phyloP scores from a whole-genome alignment of 2,888 invertebrate species.

The Acrobasis repandana region DNA sequence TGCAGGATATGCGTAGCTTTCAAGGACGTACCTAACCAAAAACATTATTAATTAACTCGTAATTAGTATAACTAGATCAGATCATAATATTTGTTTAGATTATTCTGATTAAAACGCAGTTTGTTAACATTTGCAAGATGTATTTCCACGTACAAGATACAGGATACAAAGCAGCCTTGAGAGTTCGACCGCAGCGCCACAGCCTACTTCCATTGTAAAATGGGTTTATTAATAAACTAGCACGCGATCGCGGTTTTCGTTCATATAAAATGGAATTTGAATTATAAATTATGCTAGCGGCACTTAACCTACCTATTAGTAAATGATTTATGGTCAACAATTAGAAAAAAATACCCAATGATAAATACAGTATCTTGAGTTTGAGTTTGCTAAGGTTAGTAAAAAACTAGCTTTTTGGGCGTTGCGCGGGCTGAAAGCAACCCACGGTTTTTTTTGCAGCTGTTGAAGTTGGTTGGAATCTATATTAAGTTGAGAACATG shows the following conservation, averaged over 20 bases:
- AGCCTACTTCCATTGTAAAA: conserved; percentile 16
- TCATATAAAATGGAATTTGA: not conserved
- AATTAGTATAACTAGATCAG: not conserved
- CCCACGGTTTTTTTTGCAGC: no score
- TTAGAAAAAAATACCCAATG: no score
- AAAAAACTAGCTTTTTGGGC: no score
- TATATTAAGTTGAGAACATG: no score
- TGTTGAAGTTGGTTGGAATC: no score
- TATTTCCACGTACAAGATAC: conserved; percentile 17
- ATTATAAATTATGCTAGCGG: not conserved
- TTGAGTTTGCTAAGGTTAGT: no score
- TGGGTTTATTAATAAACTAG: not conserved
- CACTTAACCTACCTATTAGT: no score
- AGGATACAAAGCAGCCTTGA: conserved; percentile 14
- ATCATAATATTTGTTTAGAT: not conserved
- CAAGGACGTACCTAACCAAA: not conserved
- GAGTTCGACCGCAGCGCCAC: conserved; percentile 4
- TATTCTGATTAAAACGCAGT: not conserved
- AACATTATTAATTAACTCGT: not conserved
- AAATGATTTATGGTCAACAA: no score
- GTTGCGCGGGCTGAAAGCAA: no score
- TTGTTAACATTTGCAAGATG: conserved; percentile 6
- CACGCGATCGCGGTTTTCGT: conserved; percentile 3
- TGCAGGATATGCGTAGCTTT: no score
- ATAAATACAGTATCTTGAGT: no score